Conservation (phyloP, 2,888 invertebrate genomes). For the Plagodis dolabraria region DNA sequence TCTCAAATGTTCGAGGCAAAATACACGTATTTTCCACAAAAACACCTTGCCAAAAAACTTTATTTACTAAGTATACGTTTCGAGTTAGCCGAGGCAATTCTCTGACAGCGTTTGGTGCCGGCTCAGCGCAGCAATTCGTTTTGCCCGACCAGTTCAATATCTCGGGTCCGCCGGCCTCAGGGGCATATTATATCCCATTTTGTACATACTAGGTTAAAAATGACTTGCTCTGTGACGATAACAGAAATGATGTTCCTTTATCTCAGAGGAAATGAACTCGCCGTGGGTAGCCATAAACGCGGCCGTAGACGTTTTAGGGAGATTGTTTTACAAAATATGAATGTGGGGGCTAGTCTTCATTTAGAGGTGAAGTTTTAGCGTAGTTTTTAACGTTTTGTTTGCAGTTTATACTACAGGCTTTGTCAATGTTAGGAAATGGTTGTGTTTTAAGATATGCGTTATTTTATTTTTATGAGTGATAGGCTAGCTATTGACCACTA, state of each 20-base stretch:
- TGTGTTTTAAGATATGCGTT: no score
- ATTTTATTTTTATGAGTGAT: no score
- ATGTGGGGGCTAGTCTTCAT: slow-evolving; percentile 17
- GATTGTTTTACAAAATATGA: slow-evolving; percentile 30
- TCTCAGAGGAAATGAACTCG: slow-evolving; percentile 58
- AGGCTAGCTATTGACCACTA: no score
- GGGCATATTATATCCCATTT: slow-evolving; percentile 63
- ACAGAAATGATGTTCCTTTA: slow-evolving; percentile 65
- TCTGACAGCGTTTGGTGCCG: slow-evolving; percentile 45
- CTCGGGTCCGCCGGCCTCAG: slow-evolving; percentile 63
- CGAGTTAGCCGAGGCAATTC: slow-evolving; percentile 44
- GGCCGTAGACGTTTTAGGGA: slow-evolving; percentile 30
- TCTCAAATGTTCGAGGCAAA: no score
- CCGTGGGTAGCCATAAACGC: slow-evolving; percentile 40
- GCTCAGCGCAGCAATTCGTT: slow-evolving; percentile 54
- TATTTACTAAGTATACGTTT: slow-evolving; percentile 30
- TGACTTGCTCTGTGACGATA: slow-evolving; percentile 68
- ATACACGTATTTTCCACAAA: not conserved
- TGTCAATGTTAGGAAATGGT: not conserved
- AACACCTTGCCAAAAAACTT: slow-evolving; percentile 27
- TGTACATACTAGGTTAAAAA: slow-evolving; percentile 70
- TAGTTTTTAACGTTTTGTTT: slow-evolving; percentile 9
- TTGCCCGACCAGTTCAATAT: slow-evolving; percentile 61
- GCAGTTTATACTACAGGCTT: not conserved
- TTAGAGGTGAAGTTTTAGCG: slow-evolving; percentile 4